phyloP scores from a whole-genome alignment of 2,113 vertebrate species.

The Vidua macroura region DNA sequence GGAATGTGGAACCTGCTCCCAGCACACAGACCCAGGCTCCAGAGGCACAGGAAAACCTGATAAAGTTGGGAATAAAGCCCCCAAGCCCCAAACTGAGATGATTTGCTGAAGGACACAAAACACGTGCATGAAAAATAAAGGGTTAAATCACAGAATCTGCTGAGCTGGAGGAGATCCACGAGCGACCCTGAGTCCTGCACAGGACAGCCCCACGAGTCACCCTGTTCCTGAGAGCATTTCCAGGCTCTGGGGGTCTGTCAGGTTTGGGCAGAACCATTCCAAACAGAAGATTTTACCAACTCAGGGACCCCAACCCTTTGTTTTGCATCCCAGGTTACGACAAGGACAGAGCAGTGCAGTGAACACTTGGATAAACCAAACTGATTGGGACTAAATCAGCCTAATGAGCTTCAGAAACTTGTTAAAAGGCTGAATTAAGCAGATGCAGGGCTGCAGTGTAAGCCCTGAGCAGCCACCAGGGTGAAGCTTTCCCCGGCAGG shows the following conservation, averaged over 20 bases:
- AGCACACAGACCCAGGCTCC: accelerated
- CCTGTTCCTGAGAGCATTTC: neutral
- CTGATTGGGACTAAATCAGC: too few relatives aligned
- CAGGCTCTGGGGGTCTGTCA: neutral
- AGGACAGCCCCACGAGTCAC: neutral
- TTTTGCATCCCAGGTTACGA: neutral
- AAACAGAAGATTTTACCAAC: neutral
- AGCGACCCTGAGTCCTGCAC: neutral
- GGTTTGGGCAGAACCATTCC: neutral
- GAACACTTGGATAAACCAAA: neutral
- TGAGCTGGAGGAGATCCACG: neutral
- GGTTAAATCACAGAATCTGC: accelerated
- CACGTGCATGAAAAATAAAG: accelerated
- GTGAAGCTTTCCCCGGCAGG: accelerated
- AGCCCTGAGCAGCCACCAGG: accelerated
- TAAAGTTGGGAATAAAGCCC: accelerated
- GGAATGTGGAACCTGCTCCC: accelerated
- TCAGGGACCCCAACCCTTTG: accelerated
- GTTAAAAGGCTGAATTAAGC: neutral
- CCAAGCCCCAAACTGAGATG: accelerated
- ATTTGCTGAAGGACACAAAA: neutral
- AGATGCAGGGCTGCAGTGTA: accelerated
- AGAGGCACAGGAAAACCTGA: accelerated
- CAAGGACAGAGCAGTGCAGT: neutral
- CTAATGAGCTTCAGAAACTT: neutral